A percentile compares a stretch with the other conserved stretches of the same genome.
Conservation (phyloP, 53 echinoderm and acorn worm genomes). For the Holothuria scabra region DNA sequence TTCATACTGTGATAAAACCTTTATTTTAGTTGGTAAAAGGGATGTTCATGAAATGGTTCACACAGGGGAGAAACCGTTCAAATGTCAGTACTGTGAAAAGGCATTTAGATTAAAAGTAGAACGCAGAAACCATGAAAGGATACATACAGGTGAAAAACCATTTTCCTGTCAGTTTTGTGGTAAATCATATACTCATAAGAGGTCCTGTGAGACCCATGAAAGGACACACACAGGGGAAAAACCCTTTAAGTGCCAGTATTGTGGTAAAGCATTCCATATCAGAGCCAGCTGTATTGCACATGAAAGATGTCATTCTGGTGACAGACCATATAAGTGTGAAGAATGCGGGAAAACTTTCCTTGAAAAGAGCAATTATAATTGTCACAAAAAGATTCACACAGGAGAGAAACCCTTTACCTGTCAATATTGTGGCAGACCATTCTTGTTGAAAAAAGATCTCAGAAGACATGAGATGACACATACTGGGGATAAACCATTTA, state of each 20-base stretch:
- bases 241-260: conserved; percentile 20
- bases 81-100: conserved; percentile 40
- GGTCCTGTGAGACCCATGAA: conserved; percentile 46
- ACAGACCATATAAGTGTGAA: neutral
- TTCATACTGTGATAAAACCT: conserved; percentile 37
- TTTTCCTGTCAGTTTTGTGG: conserved; percentile 38
- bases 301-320: neutral
- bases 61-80: conserved; percentile 44
- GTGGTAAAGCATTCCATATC: conserved; percentile 39
- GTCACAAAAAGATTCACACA: neutral
- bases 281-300: conserved; percentile 7
- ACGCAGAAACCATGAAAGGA: conserved; percentile 31
- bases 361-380: neutral
- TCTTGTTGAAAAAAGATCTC: neutral
- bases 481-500: neutral
- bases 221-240: conserved; percentile 24
- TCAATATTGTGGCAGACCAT: neutral
- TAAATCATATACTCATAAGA: conserved; percentile 40
- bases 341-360: conserved; percentile 33
- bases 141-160: conserved; percentile 39
- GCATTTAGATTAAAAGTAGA: conserved; percentile 33
- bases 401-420: neutral
- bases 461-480: neutral
- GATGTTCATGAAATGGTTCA: conserved; percentile 38
- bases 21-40: conserved; percentile 12